phyloP scores from a whole-genome alignment of 2,797 vertebrate genomes.

The Peromyscus eremicus region DNA sequence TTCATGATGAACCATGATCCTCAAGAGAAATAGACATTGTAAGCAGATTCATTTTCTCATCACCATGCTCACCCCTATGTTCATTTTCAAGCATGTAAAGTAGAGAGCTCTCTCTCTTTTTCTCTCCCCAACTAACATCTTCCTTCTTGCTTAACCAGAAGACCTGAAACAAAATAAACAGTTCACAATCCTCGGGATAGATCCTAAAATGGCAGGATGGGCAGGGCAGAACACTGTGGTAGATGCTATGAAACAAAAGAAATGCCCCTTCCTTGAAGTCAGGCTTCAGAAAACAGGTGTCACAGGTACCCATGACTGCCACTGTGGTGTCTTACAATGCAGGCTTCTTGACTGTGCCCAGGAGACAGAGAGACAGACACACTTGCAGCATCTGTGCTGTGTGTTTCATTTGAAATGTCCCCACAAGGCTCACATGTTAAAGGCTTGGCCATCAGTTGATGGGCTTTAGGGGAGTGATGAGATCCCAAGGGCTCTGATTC shows the following conservation, averaged over 20 bases:
- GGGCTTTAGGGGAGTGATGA: neutral
- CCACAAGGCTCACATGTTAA: neutral
- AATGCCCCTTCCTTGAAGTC: neutral
- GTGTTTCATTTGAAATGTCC: neutral
- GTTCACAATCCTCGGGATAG: neutral
- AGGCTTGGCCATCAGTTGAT: neutral
- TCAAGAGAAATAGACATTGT: neutral
- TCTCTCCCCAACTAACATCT: neutral
- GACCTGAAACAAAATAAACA: constrained; percentile 13
- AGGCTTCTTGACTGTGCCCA: neutral
- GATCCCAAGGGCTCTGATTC: neutral
- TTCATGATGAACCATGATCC: neutral
- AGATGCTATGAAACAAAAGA: neutral
- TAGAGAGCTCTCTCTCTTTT: too few relatives aligned
- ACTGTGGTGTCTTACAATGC: accelerated
- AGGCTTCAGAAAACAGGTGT: neutral
- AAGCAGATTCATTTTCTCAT: constrained; percentile 15
- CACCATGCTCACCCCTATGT: neutral
- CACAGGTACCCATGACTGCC: accelerated
- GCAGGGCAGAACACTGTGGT: neutral
- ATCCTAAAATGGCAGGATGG: neutral
- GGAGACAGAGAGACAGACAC: neutral
- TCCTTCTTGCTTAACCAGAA: neutral
- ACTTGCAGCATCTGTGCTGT: neutral
- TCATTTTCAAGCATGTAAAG: neutral